Evolutionary conservation across 2,888 invertebrate species (phyloP).

Genomic region (Epinotia brunnichana): DNA sequence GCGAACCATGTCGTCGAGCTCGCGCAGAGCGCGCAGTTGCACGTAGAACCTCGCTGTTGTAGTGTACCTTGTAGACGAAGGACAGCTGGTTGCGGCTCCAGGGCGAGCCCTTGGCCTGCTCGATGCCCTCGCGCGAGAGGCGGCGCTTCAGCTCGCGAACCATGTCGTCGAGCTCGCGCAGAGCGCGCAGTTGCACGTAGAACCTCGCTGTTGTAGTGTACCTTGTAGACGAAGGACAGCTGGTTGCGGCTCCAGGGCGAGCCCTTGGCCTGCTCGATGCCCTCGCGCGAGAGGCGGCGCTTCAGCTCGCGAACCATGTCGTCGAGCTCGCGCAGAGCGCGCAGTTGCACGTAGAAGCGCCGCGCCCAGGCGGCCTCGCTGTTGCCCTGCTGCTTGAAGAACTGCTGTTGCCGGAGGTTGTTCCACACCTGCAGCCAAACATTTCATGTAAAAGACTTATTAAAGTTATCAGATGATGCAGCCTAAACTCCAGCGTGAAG

Average conservation of each 20-base stretch:
- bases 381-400: constrained; percentile 75
- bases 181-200: constrained; percentile 88
- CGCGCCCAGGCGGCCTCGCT: constrained; percentile 87
- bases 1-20: no score
- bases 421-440: constrained; percentile 85
- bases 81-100: no score
- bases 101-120: no score
- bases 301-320: constrained; percentile 88
- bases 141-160: no score
- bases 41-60: constrained; percentile 66
- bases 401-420: constrained; percentile 83
- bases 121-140: no score
- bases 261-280: constrained; percentile 82
- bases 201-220: constrained; percentile 83
- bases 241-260: constrained; percentile 71
- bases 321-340: constrained; percentile 89
- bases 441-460: no score
- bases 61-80: no score
- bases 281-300: constrained; percentile 82
- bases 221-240: constrained; percentile 58
- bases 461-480: no score
- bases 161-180: no score
- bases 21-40: no score
- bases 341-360: constrained; percentile 87
- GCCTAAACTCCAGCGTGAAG: no score